These are phyloP conservation scores for Paraescarpia echinospica DNA, from an alignment of 1,140 invertebrate genomes.

Conservation along the genomic window DNA sequence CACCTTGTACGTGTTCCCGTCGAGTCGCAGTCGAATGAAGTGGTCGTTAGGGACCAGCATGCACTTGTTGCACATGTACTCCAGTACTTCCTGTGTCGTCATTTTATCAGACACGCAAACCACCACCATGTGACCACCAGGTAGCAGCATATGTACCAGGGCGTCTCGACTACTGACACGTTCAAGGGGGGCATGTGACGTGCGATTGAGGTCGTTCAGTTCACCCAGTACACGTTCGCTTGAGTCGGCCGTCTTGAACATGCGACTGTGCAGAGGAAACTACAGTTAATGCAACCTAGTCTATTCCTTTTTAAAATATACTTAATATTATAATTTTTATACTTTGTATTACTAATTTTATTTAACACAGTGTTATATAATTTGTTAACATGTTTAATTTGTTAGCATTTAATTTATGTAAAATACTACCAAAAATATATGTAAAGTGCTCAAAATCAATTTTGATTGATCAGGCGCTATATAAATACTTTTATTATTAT, in stretches of 20 bases:
- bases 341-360: no score
- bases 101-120: conserved; percentile 79
- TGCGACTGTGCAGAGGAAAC: background rate
- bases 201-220: background rate
- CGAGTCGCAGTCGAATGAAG: conserved; percentile 91
- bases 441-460: no score
- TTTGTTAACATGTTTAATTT: no score
- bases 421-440: no score
- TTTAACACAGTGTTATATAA: no score
- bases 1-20: conserved; percentile 55
- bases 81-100: conserved; percentile 93
- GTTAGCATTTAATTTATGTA: no score
- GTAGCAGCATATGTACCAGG: conserved; percentile 83
- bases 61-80: conserved; percentile 85
- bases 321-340: no score
- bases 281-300: background rate
- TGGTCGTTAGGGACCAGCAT: conserved; percentile 91
- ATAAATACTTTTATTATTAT: no score
- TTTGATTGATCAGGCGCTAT: no score
- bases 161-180: background rate
- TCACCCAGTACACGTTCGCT: background rate
- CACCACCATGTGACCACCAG: conserved; percentile 71
- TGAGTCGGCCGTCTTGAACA: background rate
- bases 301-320: no score
- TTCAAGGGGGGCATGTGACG: background rate